Conservation (phyloP, 2,113 vertebrate species). For the Euleptes europaea region DNA sequence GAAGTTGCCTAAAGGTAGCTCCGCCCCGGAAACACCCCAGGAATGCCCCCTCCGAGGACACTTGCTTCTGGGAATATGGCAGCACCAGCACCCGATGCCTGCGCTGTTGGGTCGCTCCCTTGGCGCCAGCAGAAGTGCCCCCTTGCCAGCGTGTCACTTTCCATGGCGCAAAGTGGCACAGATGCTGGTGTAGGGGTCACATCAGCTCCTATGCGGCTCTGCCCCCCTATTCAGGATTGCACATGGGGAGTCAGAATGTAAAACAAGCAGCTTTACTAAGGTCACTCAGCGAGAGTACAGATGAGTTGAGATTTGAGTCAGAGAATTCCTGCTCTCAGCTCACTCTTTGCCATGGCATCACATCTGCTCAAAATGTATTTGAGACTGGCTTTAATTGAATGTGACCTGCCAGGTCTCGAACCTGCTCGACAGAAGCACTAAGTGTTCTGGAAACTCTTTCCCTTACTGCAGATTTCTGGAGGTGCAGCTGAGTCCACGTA, state of each 20-base stretch:
- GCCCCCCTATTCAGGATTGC: too few species aligned
- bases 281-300: background rate
- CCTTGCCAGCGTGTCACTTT: too few species aligned
- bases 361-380: background rate
- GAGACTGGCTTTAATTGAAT: background rate
- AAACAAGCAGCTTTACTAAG: background rate
- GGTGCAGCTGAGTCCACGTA: background rate
- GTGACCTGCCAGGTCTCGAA: background rate
- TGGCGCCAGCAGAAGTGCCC: too few species aligned
- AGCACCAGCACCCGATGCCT: too few species aligned
- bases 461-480: background rate
- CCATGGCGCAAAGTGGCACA: too few species aligned
- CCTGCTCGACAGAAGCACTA: background rate
- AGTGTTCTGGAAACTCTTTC: background rate
- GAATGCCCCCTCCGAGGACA: too few species aligned
- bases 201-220: too few species aligned
- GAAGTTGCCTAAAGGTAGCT: too few species aligned
- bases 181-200: too few species aligned
- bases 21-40: too few species aligned
- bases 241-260: background rate
- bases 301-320: background rate
- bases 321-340: background rate
- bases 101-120: too few species aligned
- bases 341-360: background rate
- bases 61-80: too few species aligned